Percentiles rank a stretch among this genome's conserved stretches.
Conservation (phyloP, 2,888 invertebrate genomes). For the Tortricodes alternella region DNA sequence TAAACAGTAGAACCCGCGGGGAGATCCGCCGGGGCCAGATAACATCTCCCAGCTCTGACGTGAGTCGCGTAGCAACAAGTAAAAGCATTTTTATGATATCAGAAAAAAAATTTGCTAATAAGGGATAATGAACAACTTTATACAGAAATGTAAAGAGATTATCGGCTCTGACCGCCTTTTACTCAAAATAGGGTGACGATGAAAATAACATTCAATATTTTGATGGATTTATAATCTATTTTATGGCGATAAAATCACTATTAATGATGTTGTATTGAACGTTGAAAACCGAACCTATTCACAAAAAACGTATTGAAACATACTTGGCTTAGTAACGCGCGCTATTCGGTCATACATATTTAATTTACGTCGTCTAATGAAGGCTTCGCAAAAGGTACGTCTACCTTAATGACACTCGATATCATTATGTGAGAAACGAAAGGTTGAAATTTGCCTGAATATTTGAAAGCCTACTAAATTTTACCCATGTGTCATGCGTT, state of each 20-base stretch:
- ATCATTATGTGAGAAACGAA: conserved; percentile 39
- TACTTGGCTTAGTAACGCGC: neutral
- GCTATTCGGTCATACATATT: conserved; percentile 9
- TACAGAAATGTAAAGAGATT: conserved; percentile 68
- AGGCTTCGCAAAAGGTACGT: conserved; percentile 9
- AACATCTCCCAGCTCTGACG: conserved; percentile 74
- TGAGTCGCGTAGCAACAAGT: conserved; percentile 59
- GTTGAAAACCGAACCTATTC: neutral
- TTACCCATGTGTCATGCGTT: conserved; percentile 59
- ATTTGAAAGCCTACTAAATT: conserved; percentile 61
- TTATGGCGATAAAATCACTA: conserved; percentile 16
- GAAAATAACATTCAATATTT: conserved; percentile 7
- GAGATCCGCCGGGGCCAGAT: conserved; percentile 67
- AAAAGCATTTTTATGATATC: conserved; percentile 66
- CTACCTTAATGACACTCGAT: conserved; percentile 33
- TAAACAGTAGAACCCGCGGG: conserved; percentile 80
- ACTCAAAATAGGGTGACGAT: conserved; percentile 32
- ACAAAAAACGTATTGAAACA: neutral
- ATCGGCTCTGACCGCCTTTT: conserved; percentile 50
- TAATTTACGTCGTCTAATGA: conserved; percentile 14
- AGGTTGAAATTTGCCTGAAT: conserved; percentile 52
- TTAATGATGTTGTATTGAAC: conserved; percentile 10
- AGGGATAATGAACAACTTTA: conserved; percentile 71
- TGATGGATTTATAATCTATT: conserved; percentile 20
- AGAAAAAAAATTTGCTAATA: conserved; percentile 64